Conservation (phyloP, 2,113 vertebrate species). For the Manacus vitellinus region DNA sequence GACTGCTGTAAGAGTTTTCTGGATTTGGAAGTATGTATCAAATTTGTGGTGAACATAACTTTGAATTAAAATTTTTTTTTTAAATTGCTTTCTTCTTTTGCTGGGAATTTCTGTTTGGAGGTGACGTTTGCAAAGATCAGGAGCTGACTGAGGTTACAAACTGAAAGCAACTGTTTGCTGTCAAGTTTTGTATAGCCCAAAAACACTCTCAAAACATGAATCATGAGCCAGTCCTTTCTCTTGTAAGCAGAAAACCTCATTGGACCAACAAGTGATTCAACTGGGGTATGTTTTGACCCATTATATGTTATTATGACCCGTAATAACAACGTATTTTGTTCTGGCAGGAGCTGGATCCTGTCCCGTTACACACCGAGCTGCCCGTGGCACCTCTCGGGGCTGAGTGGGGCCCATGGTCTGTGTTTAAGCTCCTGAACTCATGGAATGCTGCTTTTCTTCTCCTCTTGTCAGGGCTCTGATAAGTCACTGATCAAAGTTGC, state of each 20-base stretch:
- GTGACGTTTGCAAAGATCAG: not conserved
- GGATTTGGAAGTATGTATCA: not conserved
- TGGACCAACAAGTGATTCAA: not conserved
- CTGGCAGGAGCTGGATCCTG: not conserved
- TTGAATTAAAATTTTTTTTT: not conserved
- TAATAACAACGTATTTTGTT: not conserved
- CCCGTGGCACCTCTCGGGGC: not conserved
- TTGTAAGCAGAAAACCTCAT: not conserved
- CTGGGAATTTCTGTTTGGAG: not conserved
- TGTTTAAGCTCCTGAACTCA: not conserved
- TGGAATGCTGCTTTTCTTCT: not conserved
- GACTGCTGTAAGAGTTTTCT: not conserved
- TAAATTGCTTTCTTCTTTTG: not conserved
- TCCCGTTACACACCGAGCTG: not conserved
- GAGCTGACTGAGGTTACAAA: not conserved
- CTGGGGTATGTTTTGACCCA: not conserved
- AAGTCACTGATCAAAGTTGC: conserved; percentile 11
- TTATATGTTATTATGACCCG: not conserved
- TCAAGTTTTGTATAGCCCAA: not conserved
- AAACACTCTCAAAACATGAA: not conserved
- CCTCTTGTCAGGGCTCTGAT: not conserved
- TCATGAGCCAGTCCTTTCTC: not conserved
- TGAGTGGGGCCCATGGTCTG: not conserved
- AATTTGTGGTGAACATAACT: not conserved
- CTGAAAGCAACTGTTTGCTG: not conserved